Conservation (phyloP, 1,140 invertebrate species). For the Drosophila tsacasi region DNA sequence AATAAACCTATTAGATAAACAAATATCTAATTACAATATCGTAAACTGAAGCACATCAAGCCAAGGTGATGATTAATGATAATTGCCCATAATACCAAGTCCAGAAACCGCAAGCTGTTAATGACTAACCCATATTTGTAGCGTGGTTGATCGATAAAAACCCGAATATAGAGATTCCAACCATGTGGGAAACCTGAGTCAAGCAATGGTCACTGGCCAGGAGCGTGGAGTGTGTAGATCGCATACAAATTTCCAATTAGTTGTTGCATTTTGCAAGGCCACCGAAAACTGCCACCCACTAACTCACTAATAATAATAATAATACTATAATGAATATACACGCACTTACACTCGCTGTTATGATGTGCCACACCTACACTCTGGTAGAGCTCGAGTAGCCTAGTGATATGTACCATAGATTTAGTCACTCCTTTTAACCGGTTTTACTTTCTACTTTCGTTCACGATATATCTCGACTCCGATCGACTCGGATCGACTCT, state of each 20-base stretch:
- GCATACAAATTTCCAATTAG: conserved; percentile 43
- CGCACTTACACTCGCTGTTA: conserved; percentile 11
- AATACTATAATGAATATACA: neutral
- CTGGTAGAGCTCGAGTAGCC: conserved; percentile 25
- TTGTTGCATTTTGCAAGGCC: conserved; percentile 32
- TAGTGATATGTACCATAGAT: conserved; percentile 21
- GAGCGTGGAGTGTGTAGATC: conserved; percentile 36
- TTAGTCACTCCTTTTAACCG: conserved; percentile 47
- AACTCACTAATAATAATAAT: neutral
- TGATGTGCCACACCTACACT: conserved; percentile 19
- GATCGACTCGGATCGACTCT: conserved; percentile 24
- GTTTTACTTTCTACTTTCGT: conserved; percentile 68
- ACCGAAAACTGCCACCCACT: conserved; percentile 16
- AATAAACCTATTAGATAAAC: neutral
- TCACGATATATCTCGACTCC: conserved; percentile 30
- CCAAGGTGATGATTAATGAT: conserved; percentile 23
- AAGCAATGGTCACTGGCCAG: conserved; percentile 23
- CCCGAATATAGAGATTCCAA: conserved; percentile 3
- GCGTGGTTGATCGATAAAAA: conserved; percentile 4
- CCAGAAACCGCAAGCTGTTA: conserved; percentile 15
- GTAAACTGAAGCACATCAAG: conserved; percentile 1
- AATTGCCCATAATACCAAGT: conserved; percentile 20
- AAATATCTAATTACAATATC: conserved; percentile 3
- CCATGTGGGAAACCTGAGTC: neutral
- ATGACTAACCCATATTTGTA: conserved; percentile 38